Evolutionary conservation across 2,888 invertebrate species (phyloP), one percentile per base, ranked within the genome.

Genomic region (Ptychoptera albimana): DNA sequence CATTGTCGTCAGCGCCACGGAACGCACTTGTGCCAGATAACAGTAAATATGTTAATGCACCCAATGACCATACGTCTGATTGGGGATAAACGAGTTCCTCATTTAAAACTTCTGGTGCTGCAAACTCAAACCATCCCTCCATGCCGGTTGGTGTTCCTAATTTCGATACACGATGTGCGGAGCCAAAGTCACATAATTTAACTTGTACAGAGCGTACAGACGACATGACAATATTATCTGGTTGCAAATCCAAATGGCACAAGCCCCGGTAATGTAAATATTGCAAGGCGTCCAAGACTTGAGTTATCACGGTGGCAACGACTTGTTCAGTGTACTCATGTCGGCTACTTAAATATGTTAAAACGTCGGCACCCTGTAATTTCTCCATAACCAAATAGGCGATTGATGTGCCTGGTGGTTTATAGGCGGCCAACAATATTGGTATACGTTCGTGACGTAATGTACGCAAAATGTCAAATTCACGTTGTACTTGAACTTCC

Each of bases 61-160:
- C 97, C 42, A 97, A 75, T 14, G 88, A 83, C 98, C 97, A 98
- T 55, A 97, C 80, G 66, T 98, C 98, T 3, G 88, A 84, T 61
- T 89, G 87, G 2, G 84, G 84, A 63, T 80, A 85, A 31, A 89
- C 83, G 7, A 83, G 78, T 64, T 93, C 92, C 59, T 88, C 84
- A 58, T 78, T 78, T 40, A 92, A 67, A 49, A 92, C 78, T 66
- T 96, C 94, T 0, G 94, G 94, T 8, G 94, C 84, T 76, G 60
- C 61, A 51, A 63, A 91, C 57, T 89, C 88, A 38, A 78, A 70
- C 54, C 81, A 75, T 2, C 84, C 83, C 37, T 77, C 71, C 50
- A 76, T 70, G 5, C 79, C 77, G 9, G 63, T 58, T 48, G 59
- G 57, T 0, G 79, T 74, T 1, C 89, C 89, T 45, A 86, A 64